These are phyloP conservation scores for Acleris emargana DNA, from an alignment of 2,888 invertebrate species.

Conservation along the genomic window DNA sequence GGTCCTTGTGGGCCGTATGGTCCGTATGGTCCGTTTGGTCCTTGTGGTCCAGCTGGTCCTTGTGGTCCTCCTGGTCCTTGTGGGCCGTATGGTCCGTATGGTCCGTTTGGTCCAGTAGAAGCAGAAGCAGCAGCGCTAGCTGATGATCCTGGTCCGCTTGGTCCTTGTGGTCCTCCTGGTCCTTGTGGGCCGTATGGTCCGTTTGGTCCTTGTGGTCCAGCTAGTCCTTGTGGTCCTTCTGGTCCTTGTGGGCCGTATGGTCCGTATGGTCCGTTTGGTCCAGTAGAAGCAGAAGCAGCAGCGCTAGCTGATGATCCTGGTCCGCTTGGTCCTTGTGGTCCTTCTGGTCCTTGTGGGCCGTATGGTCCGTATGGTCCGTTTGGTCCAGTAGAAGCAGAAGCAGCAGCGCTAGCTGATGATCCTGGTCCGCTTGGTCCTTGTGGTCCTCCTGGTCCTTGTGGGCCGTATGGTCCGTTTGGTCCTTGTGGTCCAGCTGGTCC, in stretches of 20 bases:
- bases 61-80: conserved; percentile 5
- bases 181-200: conserved; percentile 19
- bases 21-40: conserved; percentile 4
- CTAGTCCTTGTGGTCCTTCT: conserved; percentile 9
- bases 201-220: background rate
- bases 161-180: conserved; percentile 22
- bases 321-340: conserved; percentile 15
- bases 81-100: background rate
- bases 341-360: conserved; percentile 1
- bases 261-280: conserved; percentile 13
- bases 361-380: conserved; percentile 4
- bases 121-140: too few relatives aligned
- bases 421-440: conserved; percentile 13
- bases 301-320: conserved; percentile 11
- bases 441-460: conserved; percentile 24
- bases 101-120: too few relatives aligned
- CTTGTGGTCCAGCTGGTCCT: background rate
- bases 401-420: background rate
- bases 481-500: too few relatives aligned
- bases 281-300: conserved; percentile 12
- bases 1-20: background rate
- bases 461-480: conserved; percentile 17
- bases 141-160: background rate
- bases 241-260: conserved; percentile 4
- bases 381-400: background rate